These are phyloP conservation scores for Porites cylindrica DNA, from an alignment of 92 coral and sea anemone genomes.

Conservation along the genomic window DNA sequence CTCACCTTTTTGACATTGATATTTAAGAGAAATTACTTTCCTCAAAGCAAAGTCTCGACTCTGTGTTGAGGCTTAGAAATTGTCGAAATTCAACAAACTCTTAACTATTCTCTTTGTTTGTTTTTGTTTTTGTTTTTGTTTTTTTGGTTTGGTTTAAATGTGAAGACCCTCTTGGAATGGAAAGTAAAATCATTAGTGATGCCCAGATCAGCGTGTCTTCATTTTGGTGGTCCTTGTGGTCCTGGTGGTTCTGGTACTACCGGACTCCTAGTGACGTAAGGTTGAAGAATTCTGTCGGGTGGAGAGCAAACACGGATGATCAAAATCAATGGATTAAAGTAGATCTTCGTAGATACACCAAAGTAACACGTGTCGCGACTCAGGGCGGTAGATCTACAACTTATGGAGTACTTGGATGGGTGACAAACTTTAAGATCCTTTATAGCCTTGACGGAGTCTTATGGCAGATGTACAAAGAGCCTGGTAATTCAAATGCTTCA, in stretches of 20 bases:
- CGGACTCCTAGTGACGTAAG: too few relatives aligned
- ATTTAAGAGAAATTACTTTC: too few relatives aligned
- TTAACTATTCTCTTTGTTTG: too few relatives aligned
- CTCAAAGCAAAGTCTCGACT: too few relatives aligned
- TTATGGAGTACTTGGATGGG: not conserved
- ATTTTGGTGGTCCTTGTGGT: not conserved
- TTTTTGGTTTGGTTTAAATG: not conserved
- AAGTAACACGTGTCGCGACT: not conserved
- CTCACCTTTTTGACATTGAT: too few relatives aligned
- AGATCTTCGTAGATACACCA: not conserved
- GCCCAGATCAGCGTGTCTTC: not conserved
- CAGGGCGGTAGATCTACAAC: not conserved
- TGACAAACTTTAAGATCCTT: not conserved
- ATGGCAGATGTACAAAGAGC: not conserved
- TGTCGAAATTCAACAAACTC: too few relatives aligned
- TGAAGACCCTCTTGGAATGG: conserved; percentile 22
- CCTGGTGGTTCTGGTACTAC: not conserved
- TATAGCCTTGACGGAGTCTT: not conserved
- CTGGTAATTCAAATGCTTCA: not conserved
- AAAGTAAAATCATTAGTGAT: not conserved
- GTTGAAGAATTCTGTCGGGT: not conserved
- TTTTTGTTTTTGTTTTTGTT: not conserved
- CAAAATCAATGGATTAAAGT: not conserved
- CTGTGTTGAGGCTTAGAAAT: too few relatives aligned
- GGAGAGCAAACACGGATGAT: not conserved